phyloP scores from a whole-genome alignment of 2,797 vertebrate genomes.

The Leuciscus waleckii region DNA sequence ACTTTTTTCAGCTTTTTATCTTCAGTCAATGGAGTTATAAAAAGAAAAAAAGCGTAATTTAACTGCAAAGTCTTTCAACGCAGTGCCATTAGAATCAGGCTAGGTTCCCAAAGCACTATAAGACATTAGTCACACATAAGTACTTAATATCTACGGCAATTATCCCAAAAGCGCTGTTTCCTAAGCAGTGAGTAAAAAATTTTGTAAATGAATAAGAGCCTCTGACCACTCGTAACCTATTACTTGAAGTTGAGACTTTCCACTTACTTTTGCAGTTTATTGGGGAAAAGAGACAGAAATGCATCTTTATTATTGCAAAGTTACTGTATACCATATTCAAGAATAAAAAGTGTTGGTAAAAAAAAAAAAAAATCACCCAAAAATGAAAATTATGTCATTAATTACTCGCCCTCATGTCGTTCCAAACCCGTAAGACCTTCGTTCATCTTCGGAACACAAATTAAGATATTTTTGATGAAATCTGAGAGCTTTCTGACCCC shows the following conservation, averaged over 20 bases:
- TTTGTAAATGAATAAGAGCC: not conserved
- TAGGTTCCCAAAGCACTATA: conserved; percentile 17
- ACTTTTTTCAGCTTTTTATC: not conserved
- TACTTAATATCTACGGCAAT: not conserved
- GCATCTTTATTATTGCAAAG: not conserved
- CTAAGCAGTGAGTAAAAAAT: not conserved
- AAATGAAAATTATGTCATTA: too few relatives aligned
- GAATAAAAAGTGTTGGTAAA: not conserved
- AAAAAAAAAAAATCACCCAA: not conserved
- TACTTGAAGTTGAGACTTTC: not conserved
- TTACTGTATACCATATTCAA: not conserved
- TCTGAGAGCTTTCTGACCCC: too few relatives aligned
- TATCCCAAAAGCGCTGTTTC: not conserved
- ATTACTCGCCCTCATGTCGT: too few relatives aligned
- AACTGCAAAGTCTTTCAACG: conserved; percentile 18
- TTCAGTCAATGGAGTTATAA: conserved; percentile 7
- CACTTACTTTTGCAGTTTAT: conserved; percentile 4
- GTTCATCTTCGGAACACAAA: too few relatives aligned
- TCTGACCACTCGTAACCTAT: not conserved
- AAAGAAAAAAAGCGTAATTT: not conserved
- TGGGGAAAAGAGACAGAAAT: not conserved
- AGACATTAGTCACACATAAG: not conserved
- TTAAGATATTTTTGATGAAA: too few relatives aligned
- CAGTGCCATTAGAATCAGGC: conserved; percentile 20
- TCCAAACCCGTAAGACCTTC: too few relatives aligned